Base-by-base conservation (phyloP, 2,888 invertebrate genomes). In the Drosophila acutilabella region DNA sequence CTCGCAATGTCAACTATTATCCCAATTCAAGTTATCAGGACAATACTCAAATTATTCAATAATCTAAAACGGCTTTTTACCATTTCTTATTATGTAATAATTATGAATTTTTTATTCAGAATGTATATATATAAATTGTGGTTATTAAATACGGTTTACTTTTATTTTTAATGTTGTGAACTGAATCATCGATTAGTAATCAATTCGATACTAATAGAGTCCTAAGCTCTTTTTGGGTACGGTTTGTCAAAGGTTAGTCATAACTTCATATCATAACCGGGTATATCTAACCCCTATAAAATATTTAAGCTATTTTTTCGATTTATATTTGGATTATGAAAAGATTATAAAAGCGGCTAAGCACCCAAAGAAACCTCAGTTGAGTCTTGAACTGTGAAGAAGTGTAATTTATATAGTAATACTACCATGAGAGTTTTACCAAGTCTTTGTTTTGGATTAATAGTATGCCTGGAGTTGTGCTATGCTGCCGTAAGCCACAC, bases 11-110 rank as follows among this genome's bases (percentile, higher is more conserved):
- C 4, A 69, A 13, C 13, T 74, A 56, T 4, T 69, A 62, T 69
- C 73, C 70, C 6, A 74, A 73, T 60, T 2, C 16, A 0, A 38
- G 5, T 36, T 56, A 30, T 11, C 4, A 42, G 0, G 70, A 73
- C 11, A 48, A n/a, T 0, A 2, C 20, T 1, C 11, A 0, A 10
- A 58, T 47, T 30, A 2, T 68, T n/a, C 10, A 13, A 5, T 54
- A 53, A 48, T 20, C 3, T 11, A 16, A 8, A 51, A 20, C 4
- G 18, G n/a, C 2, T 20, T 6, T 20, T 2, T 13, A 38, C 23
- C n/a, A 20, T 11, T 20, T 11, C 26, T 36, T 2, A 13, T 13
- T 36, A 8, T 30, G 8, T 26, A 6, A 30, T 8, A 8, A 2
- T 30, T 30, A 26, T 26, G 26, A 7, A 26, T 7, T 7, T 30